Evolutionary conservation across 2,888 invertebrate genomes (phyloP).

Genomic region (Synergus umbraculus): DNA sequence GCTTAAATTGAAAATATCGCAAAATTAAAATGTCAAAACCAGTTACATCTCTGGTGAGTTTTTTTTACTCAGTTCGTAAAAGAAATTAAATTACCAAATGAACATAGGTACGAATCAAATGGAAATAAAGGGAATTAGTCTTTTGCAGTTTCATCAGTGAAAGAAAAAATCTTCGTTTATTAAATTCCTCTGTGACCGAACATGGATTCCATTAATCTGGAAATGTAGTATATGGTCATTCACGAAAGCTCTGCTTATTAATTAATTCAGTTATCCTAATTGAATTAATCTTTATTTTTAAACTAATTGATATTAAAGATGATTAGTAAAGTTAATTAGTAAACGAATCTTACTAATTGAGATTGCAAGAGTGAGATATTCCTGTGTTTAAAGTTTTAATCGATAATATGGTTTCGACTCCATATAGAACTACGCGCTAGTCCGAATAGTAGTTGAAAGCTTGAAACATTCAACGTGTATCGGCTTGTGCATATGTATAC

Average conservation of each 20-base stretch:
- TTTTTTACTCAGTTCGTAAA: background rate
- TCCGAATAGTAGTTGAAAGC: constrained; percentile 23
- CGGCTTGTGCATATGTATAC: constrained; percentile 13
- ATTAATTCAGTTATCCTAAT: too few relatives aligned
- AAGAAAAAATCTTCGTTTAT: constrained; percentile 22
- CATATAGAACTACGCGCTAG: constrained; percentile 20
- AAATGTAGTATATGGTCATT: constrained; percentile 11
- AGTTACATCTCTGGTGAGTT: too few relatives aligned
- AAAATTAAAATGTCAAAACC: too few relatives aligned
- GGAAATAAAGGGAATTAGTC: background rate
- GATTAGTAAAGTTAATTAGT: too few relatives aligned
- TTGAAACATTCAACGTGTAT: constrained; percentile 11
- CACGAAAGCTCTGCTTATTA: background rate
- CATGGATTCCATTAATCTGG: constrained; percentile 30
- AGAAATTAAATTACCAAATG: background rate
- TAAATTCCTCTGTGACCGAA: constrained; percentile 26
- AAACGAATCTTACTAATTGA: too few relatives aligned
- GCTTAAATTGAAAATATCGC: background rate
- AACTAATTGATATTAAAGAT: too few relatives aligned
- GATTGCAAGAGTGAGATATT: background rate
- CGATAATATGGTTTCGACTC: constrained; percentile 32
- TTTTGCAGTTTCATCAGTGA: constrained; percentile 5
- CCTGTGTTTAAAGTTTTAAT: constrained; percentile 36
- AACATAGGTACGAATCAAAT: background rate
- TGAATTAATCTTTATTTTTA: too few relatives aligned